Evolutionary conservation across 2,888 invertebrate species (phyloP), one percentile per base, ranked within the genome.

Genomic region (Watsonalla binaria): DNA sequence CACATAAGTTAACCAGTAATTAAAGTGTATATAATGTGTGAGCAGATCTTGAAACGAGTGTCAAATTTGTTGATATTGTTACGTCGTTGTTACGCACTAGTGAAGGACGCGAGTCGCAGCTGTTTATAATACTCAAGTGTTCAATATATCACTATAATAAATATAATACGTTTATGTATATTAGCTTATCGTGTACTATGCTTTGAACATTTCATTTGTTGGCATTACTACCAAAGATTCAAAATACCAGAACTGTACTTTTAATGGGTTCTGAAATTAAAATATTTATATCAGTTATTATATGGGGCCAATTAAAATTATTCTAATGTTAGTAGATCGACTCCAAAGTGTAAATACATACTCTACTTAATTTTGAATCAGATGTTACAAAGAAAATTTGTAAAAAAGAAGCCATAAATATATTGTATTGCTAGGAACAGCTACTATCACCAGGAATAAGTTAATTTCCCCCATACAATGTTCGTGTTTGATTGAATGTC

Each of bases 221-320:
- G 63, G 71, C 76, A 75, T 73, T 69, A 69, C 72, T 75, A 78
- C 79, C 75, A 78, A 82, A 82, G 78, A 80, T 74, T 76, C 77
- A 61, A 72, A 62, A 69, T 67, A 68, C 4, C 66, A 61, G 63
- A 60, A 59, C 54, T 57, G 61, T 57, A 55, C 61, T 56, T 63
- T 59, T 51, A 63, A 68, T 24, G 24, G 24, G 37, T 37, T 37
- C 37, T 37, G 37, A 61, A 56, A 61, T 55, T 62, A 59, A 57
- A 57, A 57, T 54, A 53, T 57, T 47, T 57, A 46, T 52, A 48
- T 6, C 6, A 37, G 13, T 37, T 49, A 49, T 39, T 39, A 37
- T 35, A 37, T 49, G 49, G 49, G 55, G 55, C 54, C 55, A 57
- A 52, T 58, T 60, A 59, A 54, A 53, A 51, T 57, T 57, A 54